Evolutionary conservation across 2,113 vertebrate species (phyloP).

Genomic region (Peucedramus taeniatus): DNA sequence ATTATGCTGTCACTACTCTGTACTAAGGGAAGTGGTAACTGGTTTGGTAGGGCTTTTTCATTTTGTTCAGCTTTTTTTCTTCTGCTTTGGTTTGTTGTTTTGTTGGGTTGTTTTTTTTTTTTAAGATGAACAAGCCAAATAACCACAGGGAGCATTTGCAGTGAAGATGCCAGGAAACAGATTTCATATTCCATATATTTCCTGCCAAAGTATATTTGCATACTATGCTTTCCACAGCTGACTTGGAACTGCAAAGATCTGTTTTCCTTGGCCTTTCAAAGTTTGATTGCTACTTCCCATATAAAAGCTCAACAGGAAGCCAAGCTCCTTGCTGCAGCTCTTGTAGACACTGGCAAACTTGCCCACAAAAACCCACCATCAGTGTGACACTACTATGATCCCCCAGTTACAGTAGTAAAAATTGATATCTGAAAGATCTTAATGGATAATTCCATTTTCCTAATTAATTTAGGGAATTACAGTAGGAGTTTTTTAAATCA

Average conservation of each 20-base stretch:
- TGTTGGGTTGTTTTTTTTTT: background rate
- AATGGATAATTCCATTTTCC: background rate
- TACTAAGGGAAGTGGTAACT: background rate
- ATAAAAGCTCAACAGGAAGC: background rate
- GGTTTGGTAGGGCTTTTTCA: background rate
- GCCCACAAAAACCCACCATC: background rate
- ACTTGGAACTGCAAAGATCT: background rate
- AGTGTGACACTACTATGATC: background rate
- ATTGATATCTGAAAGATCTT: background rate
- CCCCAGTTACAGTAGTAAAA: background rate
- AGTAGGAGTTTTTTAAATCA: rapidly evolving
- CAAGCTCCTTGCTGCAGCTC: background rate
- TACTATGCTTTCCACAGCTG: background rate
- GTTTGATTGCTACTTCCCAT: background rate
- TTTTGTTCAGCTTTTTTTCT: background rate
- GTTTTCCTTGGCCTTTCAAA: background rate
- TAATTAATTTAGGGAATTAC: background rate
- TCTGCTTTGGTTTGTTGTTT: background rate
- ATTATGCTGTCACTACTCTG: background rate
- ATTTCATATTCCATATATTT: background rate
- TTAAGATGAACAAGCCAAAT: background rate
- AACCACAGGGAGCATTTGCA: background rate
- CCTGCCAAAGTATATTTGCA: conserved; percentile 4
- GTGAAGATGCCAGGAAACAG: background rate
- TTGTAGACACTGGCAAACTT: background rate